phyloP scores from a whole-genome alignment of 2,888 invertebrate genomes.

The Gortyna flavago region DNA sequence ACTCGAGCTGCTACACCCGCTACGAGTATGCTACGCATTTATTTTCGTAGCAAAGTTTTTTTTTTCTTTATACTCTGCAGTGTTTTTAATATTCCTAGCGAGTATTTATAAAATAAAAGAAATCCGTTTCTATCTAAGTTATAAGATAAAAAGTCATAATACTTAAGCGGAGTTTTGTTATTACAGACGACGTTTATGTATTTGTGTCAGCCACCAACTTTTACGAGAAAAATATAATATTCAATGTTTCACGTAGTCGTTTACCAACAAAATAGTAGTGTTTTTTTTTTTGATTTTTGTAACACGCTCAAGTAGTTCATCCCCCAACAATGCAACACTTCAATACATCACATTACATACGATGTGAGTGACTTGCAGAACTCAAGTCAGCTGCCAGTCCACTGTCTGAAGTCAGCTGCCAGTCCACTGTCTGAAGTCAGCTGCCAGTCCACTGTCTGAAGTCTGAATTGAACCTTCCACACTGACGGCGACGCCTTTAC shows the following conservation, averaged over 20 bases:
- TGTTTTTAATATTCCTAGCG: background rate
- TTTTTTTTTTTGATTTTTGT: background rate
- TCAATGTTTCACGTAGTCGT: background rate
- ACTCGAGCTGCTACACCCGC: conserved; percentile 5
- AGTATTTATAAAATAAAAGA: background rate
- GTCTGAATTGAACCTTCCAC: background rate
- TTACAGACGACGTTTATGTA: background rate
- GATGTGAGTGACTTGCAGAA: conserved; percentile 4
- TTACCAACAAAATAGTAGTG: background rate
- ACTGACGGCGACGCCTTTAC: background rate
- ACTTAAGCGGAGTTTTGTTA: conserved; percentile 1
- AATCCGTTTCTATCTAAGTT: background rate
- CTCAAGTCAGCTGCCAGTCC: background rate
- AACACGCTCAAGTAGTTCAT: background rate
- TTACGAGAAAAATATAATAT: background rate
- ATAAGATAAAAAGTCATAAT: background rate
- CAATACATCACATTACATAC: conserved; percentile 4
- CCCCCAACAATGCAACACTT: background rate
- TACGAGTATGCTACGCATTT: conserved; percentile 35
- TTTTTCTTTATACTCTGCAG: background rate
- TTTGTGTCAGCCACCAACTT: background rate
- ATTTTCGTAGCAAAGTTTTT: conserved; percentile 13
- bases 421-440: background rate
- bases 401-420: too few species aligned
- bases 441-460: background rate